Evolutionary conservation across 2,888 invertebrate genomes (phyloP).

Genomic region (Polyploca ridens): DNA sequence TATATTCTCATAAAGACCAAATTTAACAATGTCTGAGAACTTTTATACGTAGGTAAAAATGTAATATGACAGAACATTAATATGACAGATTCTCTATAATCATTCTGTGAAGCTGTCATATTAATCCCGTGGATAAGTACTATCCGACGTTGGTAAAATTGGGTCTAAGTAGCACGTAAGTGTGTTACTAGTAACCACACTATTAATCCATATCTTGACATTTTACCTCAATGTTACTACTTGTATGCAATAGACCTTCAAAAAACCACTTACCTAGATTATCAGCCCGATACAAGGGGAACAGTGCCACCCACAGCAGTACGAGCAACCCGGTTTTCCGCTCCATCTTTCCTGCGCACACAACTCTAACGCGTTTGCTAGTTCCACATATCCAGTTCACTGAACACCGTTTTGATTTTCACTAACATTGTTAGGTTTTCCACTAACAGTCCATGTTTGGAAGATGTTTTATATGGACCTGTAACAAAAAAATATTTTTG

Average conservation of each 20-base stretch:
- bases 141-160: no score
- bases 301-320: slow-evolving; percentile 70
- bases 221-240: no score
- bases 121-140: no score
- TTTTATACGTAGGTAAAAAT: no score
- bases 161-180: no score
- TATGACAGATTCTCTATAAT: no score
- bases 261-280: slow-evolving; percentile 69
- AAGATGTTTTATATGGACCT: background rate
- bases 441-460: slow-evolving; percentile 12
- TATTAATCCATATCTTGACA: background rate
- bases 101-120: no score
- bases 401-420: slow-evolving; percentile 20
- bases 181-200: background rate
- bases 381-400: slow-evolving; percentile 30
- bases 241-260: background rate
- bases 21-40: no score
- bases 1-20: no score
- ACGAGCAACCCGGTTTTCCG: slow-evolving; percentile 61
- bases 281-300: slow-evolving; percentile 74
- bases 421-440: slow-evolving; percentile 28
- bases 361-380: slow-evolving; percentile 33
- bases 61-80: no score
- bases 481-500: slow-evolving; percentile 8
- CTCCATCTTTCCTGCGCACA: slow-evolving; percentile 52